phyloP scores from a whole-genome alignment of 2,113 vertebrate genomes.

The Cyphomyrus discorhynchus region DNA sequence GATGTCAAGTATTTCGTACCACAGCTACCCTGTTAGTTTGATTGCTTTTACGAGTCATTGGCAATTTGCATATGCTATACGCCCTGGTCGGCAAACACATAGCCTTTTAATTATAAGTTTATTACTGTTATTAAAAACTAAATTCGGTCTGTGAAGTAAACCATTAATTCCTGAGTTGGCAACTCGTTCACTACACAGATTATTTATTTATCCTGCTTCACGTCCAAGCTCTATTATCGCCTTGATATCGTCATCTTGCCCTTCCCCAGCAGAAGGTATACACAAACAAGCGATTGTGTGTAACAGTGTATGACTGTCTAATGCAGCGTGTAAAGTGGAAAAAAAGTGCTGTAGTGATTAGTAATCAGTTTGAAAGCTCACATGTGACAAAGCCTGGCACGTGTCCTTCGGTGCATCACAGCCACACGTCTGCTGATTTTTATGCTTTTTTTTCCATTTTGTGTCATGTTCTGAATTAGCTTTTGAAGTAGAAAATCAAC shows the following conservation, averaged over 20 bases:
- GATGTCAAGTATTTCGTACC: background rate
- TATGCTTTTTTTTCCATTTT: background rate
- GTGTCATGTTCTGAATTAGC: background rate
- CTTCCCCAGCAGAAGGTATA: background rate
- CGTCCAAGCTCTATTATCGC: background rate
- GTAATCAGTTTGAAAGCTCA: background rate
- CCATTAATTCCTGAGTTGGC: conserved; percentile 1
- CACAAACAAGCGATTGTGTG: background rate
- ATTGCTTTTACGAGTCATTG: background rate
- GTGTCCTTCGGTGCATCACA: background rate
- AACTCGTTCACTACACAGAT: background rate
- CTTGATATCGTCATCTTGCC: background rate
- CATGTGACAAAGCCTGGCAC: background rate
- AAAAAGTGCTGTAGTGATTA: background rate
- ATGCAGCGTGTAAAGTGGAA: background rate
- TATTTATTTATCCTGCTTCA: background rate
- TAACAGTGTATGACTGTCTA: background rate
- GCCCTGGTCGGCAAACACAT: background rate
- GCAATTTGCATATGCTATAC: background rate
- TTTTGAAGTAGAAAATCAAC: background rate
- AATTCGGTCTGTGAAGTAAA: background rate
- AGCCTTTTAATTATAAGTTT: background rate
- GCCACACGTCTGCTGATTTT: background rate
- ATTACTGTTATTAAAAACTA: conserved; percentile 4
- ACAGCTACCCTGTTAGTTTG: background rate